Conservation (phyloP, 2,888 invertebrate genomes). For the Meta bourneti region DNA sequence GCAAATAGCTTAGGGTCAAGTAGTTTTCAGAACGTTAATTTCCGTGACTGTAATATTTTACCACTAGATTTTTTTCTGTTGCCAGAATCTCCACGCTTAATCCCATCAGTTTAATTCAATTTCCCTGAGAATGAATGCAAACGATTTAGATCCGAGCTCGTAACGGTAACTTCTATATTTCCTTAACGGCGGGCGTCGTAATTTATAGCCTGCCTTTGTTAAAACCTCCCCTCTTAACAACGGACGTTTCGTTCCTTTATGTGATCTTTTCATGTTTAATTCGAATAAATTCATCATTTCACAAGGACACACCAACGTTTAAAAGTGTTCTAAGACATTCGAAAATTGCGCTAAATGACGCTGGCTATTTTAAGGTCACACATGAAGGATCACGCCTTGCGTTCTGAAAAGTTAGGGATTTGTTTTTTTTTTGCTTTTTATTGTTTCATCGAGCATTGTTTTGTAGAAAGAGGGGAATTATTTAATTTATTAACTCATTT, state of each 20-base stretch:
- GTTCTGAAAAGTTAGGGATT: background rate
- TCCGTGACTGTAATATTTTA: slow-evolving; percentile 11
- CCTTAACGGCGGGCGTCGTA: slow-evolving; percentile 26
- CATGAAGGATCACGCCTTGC: slow-evolving; percentile 38
- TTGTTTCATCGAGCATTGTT: slow-evolving; percentile 40
- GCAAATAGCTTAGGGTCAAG: background rate
- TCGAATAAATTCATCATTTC: slow-evolving; percentile 51
- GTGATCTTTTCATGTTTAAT: slow-evolving; percentile 20
- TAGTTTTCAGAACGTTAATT: slow-evolving; percentile 33
- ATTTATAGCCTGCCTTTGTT: slow-evolving; percentile 45
- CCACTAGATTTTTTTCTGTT: slow-evolving; percentile 21
- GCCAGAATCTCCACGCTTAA: slow-evolving; percentile 36
- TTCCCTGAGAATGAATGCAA: slow-evolving; percentile 50
- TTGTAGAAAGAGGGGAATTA: slow-evolving; percentile 11
- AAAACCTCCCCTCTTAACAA: slow-evolving; percentile 31
- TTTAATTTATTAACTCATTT: slow-evolving; percentile 60
- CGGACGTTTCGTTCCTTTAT: slow-evolving; percentile 13
- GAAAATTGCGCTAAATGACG: slow-evolving; percentile 47
- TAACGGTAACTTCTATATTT: slow-evolving; percentile 39
- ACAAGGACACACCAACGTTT: slow-evolving; percentile 58
- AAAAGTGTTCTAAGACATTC: slow-evolving; percentile 27
- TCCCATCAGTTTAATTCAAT: slow-evolving; percentile 53
- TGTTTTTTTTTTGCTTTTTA: slow-evolving; percentile 5
- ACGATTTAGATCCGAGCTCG: slow-evolving; percentile 22
- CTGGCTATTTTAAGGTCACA: slow-evolving; percentile 51